Conservation (phyloP, 2,888 invertebrate species). For the Acronicta psi region DNA sequence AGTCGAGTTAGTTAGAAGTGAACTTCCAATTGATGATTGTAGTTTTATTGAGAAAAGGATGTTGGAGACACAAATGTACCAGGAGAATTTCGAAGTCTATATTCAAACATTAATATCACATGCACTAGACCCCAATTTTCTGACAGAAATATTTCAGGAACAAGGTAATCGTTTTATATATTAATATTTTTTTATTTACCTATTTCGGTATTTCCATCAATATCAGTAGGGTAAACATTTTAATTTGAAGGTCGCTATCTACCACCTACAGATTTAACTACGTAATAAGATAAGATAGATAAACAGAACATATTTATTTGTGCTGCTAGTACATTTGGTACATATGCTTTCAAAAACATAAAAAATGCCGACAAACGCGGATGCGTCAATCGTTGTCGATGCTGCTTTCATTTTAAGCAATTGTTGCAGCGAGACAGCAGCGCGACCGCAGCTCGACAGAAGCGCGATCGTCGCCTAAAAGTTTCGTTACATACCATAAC, state of each 20-base stretch:
- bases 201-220: too few relatives aligned
- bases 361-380: neutral
- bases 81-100: slow-evolving; percentile 97
- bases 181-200: slow-evolving; percentile 14
- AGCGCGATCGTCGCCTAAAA: slow-evolving; percentile 53
- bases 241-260: too few relatives aligned
- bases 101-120: slow-evolving; percentile 97
- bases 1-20: slow-evolving; percentile 93
- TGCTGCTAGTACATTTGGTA: too few relatives aligned
- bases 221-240: too few relatives aligned
- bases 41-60: slow-evolving; percentile 93
- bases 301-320: too few relatives aligned
- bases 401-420: slow-evolving; percentile 52
- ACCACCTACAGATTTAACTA: too few relatives aligned
- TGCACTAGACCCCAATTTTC: slow-evolving; percentile 96
- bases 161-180: slow-evolving; percentile 90
- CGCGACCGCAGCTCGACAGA: slow-evolving; percentile 52
- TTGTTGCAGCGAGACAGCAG: slow-evolving; percentile 54
- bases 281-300: too few relatives aligned
- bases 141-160: slow-evolving; percentile 96
- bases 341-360: too few relatives aligned
- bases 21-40: slow-evolving; percentile 91
- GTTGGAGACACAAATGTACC: slow-evolving; percentile 93
- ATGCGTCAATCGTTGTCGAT: slow-evolving; percentile 33
- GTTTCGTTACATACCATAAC: slow-evolving; percentile 53